A percentile compares a stretch with the other conserved stretches of the same genome.
Evolutionary conservation across 1,140 invertebrate species (phyloP).

Genomic region (Pemphigus obesinymphae): DNA sequence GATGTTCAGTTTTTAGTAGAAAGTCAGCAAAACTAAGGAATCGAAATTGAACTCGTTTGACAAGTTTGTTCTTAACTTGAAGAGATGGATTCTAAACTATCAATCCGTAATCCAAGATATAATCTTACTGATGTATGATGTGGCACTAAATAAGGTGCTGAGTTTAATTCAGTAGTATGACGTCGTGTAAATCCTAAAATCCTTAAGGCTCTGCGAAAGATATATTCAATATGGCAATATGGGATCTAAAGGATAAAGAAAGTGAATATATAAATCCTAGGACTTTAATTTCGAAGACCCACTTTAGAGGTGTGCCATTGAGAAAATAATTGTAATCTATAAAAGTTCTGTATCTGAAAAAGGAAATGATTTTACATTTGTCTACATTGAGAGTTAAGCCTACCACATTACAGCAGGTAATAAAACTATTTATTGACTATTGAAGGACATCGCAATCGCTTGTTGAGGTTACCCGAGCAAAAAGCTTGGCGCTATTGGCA

Average conservation of each 20-base stretch:
- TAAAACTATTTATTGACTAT: too few species aligned
- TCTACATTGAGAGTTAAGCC: too few species aligned
- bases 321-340: too few species aligned
- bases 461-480: too few species aligned
- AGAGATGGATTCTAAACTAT: neutral
- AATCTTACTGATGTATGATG: neutral
- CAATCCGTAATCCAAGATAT: neutral
- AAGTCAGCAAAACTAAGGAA: too few species aligned
- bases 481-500: too few species aligned
- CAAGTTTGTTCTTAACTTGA: neutral
- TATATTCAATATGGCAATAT: neutral
- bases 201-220: neutral
- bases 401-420: too few species aligned
- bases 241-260: too few species aligned
- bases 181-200: neutral
- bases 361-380: too few species aligned
- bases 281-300: neutral
- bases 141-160: neutral
- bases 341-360: neutral
- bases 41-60: too few species aligned
- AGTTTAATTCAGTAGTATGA: neutral
- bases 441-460: too few species aligned
- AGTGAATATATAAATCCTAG: neutral
- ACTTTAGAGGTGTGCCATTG: neutral
- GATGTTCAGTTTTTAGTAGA: too few species aligned